Base-by-base conservation (phyloP, 1,140 invertebrate species). In the Meloidogyne hapla region DNA sequence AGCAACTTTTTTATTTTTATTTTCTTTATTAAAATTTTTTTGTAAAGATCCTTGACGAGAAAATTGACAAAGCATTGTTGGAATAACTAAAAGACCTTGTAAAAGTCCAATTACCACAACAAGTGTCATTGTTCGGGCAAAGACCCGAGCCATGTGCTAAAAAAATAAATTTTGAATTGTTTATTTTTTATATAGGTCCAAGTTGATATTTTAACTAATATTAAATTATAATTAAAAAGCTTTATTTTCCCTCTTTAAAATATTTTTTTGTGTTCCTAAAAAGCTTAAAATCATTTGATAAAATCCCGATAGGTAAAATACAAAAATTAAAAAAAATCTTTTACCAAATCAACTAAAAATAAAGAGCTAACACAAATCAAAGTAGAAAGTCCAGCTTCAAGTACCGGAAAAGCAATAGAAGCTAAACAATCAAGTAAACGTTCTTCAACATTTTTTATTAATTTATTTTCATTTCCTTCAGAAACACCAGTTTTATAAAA, bases 321-420 rank as follows among this genome's bases (percentile, higher is more conserved):
- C 67, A 68, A 28, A n/a, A 38, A 18, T 23, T 15, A 42, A 23
- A 33, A 33, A 33, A 33, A 33, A 33, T 6, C 9, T 33, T 33
- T 40, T 13, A 61, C 21, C 33, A 82, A 66, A 45, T 82, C 79
- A 8, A 82, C 82, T 28, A 84, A 81, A 42, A 69, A 56, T 25
- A 82, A 56, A 42, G 70, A 79, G 13, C 69, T 72, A 40, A 83
- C 82, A 68, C 81, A 82, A 33, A 82, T 81, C 23, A 84, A 77
- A 3, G 81, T 82, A 3, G 78, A 81, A 67, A 82, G 38, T 5
- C 82, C 82, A 2, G 81, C 81, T 63, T 82, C 81, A 64, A 82
- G 61, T 15, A 82, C 69, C 10, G 81, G 81, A 75, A 82, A 82
- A 2, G 83, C 81, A 48, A 82, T 84, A 1, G 82, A 38, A 18